These are phyloP conservation scores for Triplophysa tibetana DNA, from an alignment of 2,113 vertebrate species.

Conservation along the genomic window DNA sequence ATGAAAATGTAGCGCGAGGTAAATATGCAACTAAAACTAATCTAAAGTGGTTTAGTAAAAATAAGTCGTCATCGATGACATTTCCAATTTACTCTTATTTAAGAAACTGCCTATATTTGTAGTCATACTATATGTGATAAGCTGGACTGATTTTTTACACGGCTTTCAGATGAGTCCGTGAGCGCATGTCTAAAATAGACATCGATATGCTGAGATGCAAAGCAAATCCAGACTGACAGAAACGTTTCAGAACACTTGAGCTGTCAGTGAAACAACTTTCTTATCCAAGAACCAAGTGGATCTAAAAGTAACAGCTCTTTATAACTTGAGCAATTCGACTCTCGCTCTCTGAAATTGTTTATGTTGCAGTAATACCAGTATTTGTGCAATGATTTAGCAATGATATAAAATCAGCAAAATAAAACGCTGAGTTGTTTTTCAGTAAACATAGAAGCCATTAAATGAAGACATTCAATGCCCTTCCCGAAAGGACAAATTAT, in stretches of 20 bases:
- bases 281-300: background rate
- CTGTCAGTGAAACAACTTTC: slow-evolving; percentile 19
- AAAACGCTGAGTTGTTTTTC: background rate
- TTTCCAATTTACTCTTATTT: slow-evolving; percentile 60
- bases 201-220: slow-evolving; percentile 33
- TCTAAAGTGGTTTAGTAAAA: slow-evolving; percentile 50
- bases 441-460: background rate
- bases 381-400: slow-evolving; percentile 13
- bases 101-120: slow-evolving; percentile 42
- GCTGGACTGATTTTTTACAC: slow-evolving; percentile 23
- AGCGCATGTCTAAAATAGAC: slow-evolving; percentile 29
- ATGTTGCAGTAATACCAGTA: background rate
- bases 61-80: slow-evolving; percentile 53
- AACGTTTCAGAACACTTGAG: slow-evolving; percentile 27
- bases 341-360: background rate
- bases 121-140: slow-evolving; percentile 46
- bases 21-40: slow-evolving; percentile 52
- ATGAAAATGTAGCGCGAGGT: slow-evolving; percentile 40
- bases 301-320: slow-evolving; percentile 6
- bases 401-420: slow-evolving; percentile 4
- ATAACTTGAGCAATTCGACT: background rate
- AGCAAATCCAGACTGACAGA: slow-evolving; percentile 49
- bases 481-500: background rate
- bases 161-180: slow-evolving; percentile 37
- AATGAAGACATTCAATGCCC: background rate